Evolutionary conservation across 2,797 vertebrate species (phyloP).

Genomic region (Squalus acanthias): DNA sequence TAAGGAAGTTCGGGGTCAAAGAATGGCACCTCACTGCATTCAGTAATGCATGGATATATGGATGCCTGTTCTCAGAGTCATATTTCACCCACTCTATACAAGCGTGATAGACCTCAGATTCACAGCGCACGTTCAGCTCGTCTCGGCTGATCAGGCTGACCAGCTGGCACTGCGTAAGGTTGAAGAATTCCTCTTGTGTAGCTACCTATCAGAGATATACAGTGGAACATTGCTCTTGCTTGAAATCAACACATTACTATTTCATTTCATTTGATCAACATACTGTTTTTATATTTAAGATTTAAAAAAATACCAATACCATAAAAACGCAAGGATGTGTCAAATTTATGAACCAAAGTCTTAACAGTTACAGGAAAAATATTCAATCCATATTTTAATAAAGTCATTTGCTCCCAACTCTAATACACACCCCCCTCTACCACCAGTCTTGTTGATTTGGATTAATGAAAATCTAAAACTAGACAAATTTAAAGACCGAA

Average conservation of each 20-base stretch:
- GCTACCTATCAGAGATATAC: constrained; percentile 63
- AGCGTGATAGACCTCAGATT: constrained; percentile 90
- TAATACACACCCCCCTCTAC: neutral
- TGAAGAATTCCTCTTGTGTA: constrained; percentile 91
- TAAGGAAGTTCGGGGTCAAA: constrained; percentile 84
- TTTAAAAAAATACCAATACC: neutral
- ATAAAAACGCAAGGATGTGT: neutral
- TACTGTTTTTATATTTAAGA: neutral
- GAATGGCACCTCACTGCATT: constrained; percentile 90
- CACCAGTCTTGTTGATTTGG: neutral
- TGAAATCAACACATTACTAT: neutral
- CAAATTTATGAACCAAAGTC: neutral
- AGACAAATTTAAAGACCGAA: neutral
- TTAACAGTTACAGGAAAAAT: neutral
- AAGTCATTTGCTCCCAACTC: neutral
- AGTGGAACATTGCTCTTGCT: neutral
- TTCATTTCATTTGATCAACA: neutral
- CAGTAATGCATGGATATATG: constrained; percentile 80
- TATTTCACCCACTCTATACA: constrained; percentile 90
- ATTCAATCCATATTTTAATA: neutral
- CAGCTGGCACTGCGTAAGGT: constrained; percentile 86
- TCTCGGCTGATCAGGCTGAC: constrained; percentile 85
- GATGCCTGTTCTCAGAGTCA: constrained; percentile 73
- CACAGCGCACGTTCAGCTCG: constrained; percentile 91
- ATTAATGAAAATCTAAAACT: neutral